Conservation (phyloP, 2,797 vertebrate species). For the Pseudochaenichthys georgianus region DNA sequence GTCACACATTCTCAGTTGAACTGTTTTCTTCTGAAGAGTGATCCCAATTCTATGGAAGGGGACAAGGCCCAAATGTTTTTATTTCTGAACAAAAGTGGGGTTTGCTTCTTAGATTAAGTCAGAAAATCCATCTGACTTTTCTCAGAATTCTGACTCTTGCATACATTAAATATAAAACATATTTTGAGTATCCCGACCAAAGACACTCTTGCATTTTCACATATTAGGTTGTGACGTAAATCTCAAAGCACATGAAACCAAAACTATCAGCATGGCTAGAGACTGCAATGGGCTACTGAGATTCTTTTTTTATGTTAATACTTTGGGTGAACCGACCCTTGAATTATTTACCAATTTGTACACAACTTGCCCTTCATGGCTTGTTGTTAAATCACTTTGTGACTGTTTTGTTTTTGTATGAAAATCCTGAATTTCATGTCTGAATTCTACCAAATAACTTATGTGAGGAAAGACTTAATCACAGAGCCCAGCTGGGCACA, state of each 20-base stretch:
- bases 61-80: no score
- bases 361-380: constrained; percentile 47
- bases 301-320: background rate
- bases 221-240: constrained; percentile 12
- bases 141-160: no score
- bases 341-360: constrained; percentile 57
- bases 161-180: no score
- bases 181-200: background rate
- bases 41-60: background rate
- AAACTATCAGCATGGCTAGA: background rate
- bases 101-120: no score
- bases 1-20: background rate
- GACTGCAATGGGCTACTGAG: background rate
- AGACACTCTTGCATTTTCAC: background rate
- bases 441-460: constrained; percentile 47
- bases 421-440: constrained; percentile 30
- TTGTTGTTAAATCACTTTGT: constrained; percentile 42
- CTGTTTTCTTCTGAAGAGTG: background rate
- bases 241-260: background rate
- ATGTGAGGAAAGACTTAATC: constrained; percentile 10
- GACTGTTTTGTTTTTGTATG: constrained; percentile 26
- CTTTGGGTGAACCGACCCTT: constrained; percentile 31
- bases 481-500: constrained; percentile 4
- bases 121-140: no score
- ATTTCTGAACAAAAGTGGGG: no score